These are phyloP conservation scores for Noctua janthina DNA, from an alignment of 2,888 invertebrate genomes.

Conservation along the genomic window DNA sequence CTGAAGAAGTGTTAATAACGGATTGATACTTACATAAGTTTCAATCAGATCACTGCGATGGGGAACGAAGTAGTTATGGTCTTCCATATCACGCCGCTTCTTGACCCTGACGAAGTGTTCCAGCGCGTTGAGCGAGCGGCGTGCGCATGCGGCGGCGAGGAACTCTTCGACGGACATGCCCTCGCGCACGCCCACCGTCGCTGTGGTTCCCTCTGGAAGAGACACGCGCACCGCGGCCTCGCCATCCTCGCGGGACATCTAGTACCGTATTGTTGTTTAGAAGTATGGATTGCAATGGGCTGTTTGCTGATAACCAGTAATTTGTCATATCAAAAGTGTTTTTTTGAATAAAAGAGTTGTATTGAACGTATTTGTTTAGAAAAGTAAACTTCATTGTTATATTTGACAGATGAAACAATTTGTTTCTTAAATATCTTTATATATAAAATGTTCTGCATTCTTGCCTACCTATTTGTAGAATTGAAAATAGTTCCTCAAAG, in stretches of 20 bases:
- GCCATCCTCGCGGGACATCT: slow-evolving; percentile 96
- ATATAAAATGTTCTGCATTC: not conserved
- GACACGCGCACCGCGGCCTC: slow-evolving; percentile 97
- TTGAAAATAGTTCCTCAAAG: slow-evolving; percentile 38
- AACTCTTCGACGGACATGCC: slow-evolving; percentile 99
- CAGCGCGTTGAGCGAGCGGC: slow-evolving; percentile 97
- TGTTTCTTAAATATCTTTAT: not conserved
- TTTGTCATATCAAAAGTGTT: not conserved
- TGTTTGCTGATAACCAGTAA: not conserved
- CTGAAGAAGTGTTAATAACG: not conserved
- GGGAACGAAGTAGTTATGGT: slow-evolving; percentile 98
- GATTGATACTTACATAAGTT: slow-evolving; percentile 94
- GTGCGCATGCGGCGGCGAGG: slow-evolving; percentile 97
- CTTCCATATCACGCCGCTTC: slow-evolving; percentile 98
- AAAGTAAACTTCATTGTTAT: not conserved
- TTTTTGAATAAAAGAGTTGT: not conserved
- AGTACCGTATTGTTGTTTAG: slow-evolving; percentile 63
- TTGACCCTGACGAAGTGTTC: slow-evolving; percentile 99
- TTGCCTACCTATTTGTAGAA: not conserved
- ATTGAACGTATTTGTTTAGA: not conserved
- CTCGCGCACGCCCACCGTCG: slow-evolving; percentile 96
- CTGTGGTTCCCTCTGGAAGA: slow-evolving; percentile 95
- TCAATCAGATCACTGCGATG: slow-evolving; percentile 98
- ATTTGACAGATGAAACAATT: not conserved
- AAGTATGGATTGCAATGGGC: not conserved